phyloP scores from a whole-genome alignment of 2,888 invertebrate species.

The Polydrusus pterygomalis region DNA sequence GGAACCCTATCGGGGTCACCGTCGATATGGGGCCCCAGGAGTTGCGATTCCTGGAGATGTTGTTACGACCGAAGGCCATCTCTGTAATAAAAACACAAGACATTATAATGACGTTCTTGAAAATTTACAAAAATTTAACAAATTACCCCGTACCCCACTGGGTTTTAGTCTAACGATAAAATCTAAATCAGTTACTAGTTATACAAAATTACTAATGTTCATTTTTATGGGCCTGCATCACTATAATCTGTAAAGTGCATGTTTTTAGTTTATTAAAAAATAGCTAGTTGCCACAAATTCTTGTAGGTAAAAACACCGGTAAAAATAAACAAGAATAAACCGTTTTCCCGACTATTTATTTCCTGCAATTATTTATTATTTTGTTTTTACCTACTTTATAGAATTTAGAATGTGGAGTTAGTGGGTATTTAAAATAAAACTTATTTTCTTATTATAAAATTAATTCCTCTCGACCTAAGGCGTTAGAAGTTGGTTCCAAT shows the following conservation, averaged over 20 bases:
- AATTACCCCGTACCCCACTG: neutral
- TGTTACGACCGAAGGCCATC: conserved; percentile 64
- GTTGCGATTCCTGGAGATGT: conserved; percentile 69
- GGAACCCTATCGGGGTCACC: conserved; percentile 69
- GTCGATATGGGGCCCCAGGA: conserved; percentile 78
- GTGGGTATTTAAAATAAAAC: conserved; percentile 11
- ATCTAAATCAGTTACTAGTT: neutral
- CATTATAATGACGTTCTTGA: neutral
- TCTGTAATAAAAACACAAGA: conserved; percentile 26
- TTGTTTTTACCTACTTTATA: neutral
- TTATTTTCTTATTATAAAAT: neutral
- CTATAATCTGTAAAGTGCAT: neutral
- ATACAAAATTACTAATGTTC: neutral
- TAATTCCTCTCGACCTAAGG: conserved; percentile 5
- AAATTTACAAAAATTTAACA: neutral
- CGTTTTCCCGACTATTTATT: no score
- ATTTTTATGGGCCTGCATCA: neutral
- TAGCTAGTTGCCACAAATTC: neutral
- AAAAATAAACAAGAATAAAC: neutral
- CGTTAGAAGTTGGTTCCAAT: conserved; percentile 2
- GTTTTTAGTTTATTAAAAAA: conserved; percentile 6
- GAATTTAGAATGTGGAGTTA: neutral
- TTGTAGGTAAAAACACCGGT: neutral
- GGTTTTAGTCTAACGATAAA: neutral
- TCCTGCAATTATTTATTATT: conserved; percentile 4